Percentiles rank a stretch among this genome's conserved stretches.
These are phyloP conservation scores for Eulithis testata DNA, from an alignment of 2,888 invertebrate species.

Conservation along the genomic window DNA sequence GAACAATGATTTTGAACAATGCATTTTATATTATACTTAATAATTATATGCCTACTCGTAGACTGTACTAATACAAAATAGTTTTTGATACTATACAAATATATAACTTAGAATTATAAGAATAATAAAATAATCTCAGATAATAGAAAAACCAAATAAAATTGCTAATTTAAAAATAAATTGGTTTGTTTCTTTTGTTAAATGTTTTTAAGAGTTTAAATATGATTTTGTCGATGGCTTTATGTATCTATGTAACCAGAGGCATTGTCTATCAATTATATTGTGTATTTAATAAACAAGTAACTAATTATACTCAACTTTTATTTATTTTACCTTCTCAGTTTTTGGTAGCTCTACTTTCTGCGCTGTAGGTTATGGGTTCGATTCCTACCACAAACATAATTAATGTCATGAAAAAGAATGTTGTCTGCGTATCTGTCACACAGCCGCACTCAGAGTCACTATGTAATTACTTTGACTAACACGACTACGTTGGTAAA, in stretches of 20 bases:
- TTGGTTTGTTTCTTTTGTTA: slow-evolving; percentile 44
- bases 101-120: slow-evolving; percentile 33
- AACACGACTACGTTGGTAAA: too few relatives aligned
- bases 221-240: slow-evolving; percentile 34
- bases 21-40: slow-evolving; percentile 19
- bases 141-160: slow-evolving; percentile 43
- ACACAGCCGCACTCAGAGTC: too few relatives aligned
- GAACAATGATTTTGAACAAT: slow-evolving; percentile 30
- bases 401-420: too few relatives aligned
- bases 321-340: slow-evolving; percentile 22
- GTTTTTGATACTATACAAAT: slow-evolving; percentile 49
- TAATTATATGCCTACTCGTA: slow-evolving; percentile 35
- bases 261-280: slow-evolving; percentile 38
- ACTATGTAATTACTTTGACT: too few relatives aligned
- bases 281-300: slow-evolving; percentile 38
- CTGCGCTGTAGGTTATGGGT: too few relatives aligned
- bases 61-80: slow-evolving; percentile 38
- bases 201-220: slow-evolving; percentile 42
- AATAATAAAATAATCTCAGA: slow-evolving; percentile 39
- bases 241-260: slow-evolving; percentile 37
- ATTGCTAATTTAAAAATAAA: slow-evolving; percentile 42
- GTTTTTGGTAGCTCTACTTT: too few relatives aligned
- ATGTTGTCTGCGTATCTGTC: too few relatives aligned
- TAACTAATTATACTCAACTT: slow-evolving; percentile 36
- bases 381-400: too few relatives aligned